phyloP scores from a whole-genome alignment of 2,888 invertebrate species.

The Stenchaetothrips biformis region DNA sequence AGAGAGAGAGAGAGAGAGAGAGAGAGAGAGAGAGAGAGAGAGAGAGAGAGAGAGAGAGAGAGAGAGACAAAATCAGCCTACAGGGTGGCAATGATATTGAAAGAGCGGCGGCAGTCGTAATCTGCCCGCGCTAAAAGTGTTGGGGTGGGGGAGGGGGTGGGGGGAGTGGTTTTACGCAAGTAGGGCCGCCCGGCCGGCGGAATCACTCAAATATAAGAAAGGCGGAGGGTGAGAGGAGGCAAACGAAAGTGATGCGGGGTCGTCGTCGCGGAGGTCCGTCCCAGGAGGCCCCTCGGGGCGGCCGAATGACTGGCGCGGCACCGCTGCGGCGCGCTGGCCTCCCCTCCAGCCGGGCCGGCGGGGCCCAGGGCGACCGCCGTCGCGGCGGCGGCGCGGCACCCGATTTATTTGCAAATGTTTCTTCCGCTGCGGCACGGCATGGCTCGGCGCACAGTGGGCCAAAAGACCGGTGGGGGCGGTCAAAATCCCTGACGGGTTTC shows the following conservation, averaged over 20 bases:
- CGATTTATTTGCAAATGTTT: constrained; percentile 25
- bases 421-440: neutral
- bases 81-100: neutral
- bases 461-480: neutral
- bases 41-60: too few species aligned
- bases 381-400: neutral
- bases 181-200: neutral
- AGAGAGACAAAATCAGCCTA: too few species aligned
- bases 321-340: neutral
- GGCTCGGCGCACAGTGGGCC: neutral
- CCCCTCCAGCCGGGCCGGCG: neutral
- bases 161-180: neutral
- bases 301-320: neutral
- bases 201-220: constrained; percentile 1
- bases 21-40: too few species aligned
- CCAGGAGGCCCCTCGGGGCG: neutral
- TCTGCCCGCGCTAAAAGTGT: neutral
- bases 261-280: neutral
- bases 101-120: neutral
- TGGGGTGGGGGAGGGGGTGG: neutral
- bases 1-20: neutral
- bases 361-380: neutral
- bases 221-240: too few species aligned
- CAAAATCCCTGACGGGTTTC: too few species aligned
- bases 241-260: neutral